Percentiles rank a stretch among this genome's conserved stretches.
These are phyloP conservation scores for Danaus chrysippus DNA, from an alignment of 2,888 invertebrate species.

Conservation along the genomic window DNA sequence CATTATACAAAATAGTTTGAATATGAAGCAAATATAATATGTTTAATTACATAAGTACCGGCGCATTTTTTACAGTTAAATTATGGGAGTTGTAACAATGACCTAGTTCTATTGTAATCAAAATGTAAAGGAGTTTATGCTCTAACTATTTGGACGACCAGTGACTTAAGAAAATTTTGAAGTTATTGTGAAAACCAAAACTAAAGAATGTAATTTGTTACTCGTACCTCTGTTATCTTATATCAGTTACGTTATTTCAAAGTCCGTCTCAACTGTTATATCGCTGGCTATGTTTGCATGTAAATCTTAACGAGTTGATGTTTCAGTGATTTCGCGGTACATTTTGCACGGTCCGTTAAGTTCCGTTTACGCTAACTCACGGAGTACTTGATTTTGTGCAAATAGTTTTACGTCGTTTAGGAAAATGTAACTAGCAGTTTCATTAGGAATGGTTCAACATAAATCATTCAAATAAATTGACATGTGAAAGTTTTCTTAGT, in stretches of 20 bases:
- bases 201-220: constrained; percentile 1
- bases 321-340: constrained; percentile 41
- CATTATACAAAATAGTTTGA: constrained; percentile 11
- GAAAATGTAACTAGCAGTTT: constrained; percentile 11
- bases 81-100: constrained; percentile 27
- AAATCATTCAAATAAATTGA: no score
- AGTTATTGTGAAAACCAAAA: neutral
- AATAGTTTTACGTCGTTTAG: constrained; percentile 23
- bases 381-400: constrained; percentile 20
- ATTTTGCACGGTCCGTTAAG: constrained; percentile 41
- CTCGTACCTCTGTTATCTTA: constrained; percentile 14
- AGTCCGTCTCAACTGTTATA: constrained; percentile 17
- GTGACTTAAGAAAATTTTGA: no score
- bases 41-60: neutral
- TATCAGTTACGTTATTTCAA: constrained; percentile 24
- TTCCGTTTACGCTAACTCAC: constrained; percentile 33
- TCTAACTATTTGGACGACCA: no score
- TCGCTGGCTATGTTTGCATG: constrained; percentile 27
- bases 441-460: neutral
- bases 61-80: constrained; percentile 13
- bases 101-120: constrained; percentile 1
- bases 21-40: constrained; percentile 1
- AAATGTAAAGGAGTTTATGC: no score
- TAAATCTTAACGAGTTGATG: constrained; percentile 42
- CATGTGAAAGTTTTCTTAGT: no score